Conservation (phyloP, 2,888 invertebrate species). For the Pristionchus arcanus region DNA sequence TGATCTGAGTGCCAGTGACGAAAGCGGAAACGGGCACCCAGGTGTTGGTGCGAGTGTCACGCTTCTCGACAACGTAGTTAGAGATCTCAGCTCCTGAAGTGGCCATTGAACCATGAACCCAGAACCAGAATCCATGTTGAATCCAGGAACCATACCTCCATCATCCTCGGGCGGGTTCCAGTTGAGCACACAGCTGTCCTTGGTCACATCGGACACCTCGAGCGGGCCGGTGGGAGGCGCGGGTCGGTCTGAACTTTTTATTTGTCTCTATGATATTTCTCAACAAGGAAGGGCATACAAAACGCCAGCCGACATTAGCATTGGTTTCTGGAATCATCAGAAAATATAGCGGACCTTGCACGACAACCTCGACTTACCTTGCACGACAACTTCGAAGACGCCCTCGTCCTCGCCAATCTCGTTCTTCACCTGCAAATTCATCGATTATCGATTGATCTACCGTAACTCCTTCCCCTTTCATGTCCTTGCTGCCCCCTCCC, state of each 20-base stretch:
- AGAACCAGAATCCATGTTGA: neutral
- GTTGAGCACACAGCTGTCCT: constrained; percentile 93
- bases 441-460: constrained; percentile 82
- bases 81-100: constrained; percentile 80
- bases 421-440: constrained; percentile 86
- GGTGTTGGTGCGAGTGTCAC: constrained; percentile 93
- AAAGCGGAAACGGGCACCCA: constrained; percentile 97
- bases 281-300: too few relatives aligned
- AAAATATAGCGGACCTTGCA: too few relatives aligned
- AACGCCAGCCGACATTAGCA: too few relatives aligned
- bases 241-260: constrained; percentile 85
- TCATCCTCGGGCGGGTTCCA: constrained; percentile 97
- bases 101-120: neutral
- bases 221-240: constrained; percentile 91
- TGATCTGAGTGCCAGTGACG: constrained; percentile 83
- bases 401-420: constrained; percentile 89
- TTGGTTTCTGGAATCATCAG: too few relatives aligned
- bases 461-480: too few relatives aligned
- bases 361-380: too few relatives aligned
- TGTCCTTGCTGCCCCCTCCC: too few relatives aligned
- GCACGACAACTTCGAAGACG: constrained; percentile 77
- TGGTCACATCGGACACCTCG: constrained; percentile 94
- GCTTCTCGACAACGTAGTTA: constrained; percentile 95
- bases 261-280: neutral
- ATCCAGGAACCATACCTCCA: constrained; percentile 84